These are phyloP conservation scores for Mystacides longicornis DNA, from an alignment of 2,888 invertebrate species.

Conservation along the genomic window DNA sequence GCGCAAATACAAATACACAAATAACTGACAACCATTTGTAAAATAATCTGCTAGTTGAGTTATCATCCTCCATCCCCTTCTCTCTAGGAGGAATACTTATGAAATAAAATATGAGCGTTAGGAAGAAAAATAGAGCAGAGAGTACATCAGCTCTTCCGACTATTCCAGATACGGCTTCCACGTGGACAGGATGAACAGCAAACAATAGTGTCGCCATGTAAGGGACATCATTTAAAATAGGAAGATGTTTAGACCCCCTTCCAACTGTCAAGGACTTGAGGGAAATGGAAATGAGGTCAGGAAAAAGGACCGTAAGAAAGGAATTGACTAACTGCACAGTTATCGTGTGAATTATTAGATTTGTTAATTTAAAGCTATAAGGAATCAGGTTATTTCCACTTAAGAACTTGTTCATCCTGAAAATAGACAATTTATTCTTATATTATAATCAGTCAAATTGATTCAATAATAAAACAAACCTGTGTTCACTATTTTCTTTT, in stretches of 20 bases:
- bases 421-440: no score
- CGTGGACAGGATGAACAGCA: conserved; percentile 87
- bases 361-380: conserved; percentile 65
- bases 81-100: conserved; percentile 29
- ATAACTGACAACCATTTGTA: not conserved
- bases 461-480: no score
- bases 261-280: conserved; percentile 34
- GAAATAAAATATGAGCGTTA: conserved; percentile 60
- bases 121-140: conserved; percentile 69
- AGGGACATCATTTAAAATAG: conserved; percentile 37
- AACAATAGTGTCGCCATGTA: conserved; percentile 69
- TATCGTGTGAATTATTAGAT: conserved; percentile 64
- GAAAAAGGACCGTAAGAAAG: conserved; percentile 37
- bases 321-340: conserved; percentile 46
- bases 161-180: conserved; percentile 86
- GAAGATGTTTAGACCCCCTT: conserved; percentile 12
- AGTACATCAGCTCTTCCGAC: conserved; percentile 91
- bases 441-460: no score
- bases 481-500: no score
- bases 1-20: not conserved
- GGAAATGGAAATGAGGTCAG: not conserved
- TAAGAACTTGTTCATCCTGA: conserved; percentile 59
- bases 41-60: not conserved
- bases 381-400: conserved; percentile 51
- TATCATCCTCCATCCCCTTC: not conserved